Conservation (phyloP, 2,797 vertebrate species). For the Hapalemur alaotrensis region DNA sequence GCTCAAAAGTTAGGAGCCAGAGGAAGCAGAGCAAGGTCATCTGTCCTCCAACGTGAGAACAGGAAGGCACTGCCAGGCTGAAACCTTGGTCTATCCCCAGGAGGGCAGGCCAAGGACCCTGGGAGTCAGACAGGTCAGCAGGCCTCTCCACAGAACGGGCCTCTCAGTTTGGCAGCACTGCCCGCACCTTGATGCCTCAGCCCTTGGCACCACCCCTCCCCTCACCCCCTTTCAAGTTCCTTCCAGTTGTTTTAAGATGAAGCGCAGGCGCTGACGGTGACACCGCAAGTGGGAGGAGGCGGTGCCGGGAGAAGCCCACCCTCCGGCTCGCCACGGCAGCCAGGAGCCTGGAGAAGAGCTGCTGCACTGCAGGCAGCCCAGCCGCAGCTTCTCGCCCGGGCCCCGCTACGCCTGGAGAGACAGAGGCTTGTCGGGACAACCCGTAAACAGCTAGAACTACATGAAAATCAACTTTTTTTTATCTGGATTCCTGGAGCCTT, state of each 20-base stretch:
- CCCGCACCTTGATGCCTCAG: background rate
- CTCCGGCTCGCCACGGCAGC: background rate
- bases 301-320: background rate
- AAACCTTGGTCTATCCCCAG: background rate
- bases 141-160: background rate
- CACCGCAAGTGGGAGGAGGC: background rate
- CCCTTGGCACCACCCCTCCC: background rate
- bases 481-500: slow-evolving; percentile 43
- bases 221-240: background rate
- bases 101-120: background rate
- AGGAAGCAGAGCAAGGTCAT: background rate
- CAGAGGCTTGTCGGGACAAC: background rate
- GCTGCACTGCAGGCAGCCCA: fast-evolving
- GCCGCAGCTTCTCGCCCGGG: background rate
- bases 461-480: slow-evolving; percentile 51
- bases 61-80: background rate
- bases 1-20: background rate
- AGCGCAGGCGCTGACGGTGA: background rate
- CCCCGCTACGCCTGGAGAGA: background rate
- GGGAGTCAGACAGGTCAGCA: background rate
- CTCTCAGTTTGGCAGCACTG: background rate
- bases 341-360: background rate
- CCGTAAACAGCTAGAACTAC: slow-evolving; percentile 45
- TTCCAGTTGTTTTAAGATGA: background rate
- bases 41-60: background rate